Percentiles rank a stretch among this genome's conserved stretches.
Conservation (phyloP, 2,888 invertebrate genomes). For the Volucella bombylans region DNA sequence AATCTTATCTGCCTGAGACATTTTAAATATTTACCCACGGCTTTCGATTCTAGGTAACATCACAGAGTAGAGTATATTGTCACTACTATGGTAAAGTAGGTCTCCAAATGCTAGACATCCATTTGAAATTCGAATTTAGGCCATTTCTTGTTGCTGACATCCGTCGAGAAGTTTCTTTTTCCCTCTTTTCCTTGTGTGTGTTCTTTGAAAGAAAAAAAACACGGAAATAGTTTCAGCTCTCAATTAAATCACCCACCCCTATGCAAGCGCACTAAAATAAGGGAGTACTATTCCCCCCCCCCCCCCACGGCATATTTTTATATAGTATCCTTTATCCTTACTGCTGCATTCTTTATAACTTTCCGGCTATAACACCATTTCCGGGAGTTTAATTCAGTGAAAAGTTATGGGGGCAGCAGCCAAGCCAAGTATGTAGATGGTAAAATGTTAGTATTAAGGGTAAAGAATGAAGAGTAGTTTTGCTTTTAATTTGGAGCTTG, state of each 20-base stretch:
- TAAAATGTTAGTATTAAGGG: too few relatives aligned
- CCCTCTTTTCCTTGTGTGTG: background rate
- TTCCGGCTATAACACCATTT: slow-evolving; percentile 61
- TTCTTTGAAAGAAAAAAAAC: slow-evolving; percentile 8
- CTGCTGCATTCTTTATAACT: slow-evolving; percentile 53
- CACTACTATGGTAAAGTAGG: slow-evolving; percentile 31
- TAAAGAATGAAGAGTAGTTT: background rate
- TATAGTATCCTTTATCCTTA: slow-evolving; percentile 45
- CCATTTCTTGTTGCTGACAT: slow-evolving; percentile 46
- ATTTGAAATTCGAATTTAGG: slow-evolving; percentile 38
- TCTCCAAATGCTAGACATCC: slow-evolving; percentile 14
- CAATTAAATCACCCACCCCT: slow-evolving; percentile 46
- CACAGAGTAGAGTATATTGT: slow-evolving; percentile 12
- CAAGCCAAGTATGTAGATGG: background rate
- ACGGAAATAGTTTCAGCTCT: slow-evolving; percentile 52
- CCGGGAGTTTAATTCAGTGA: slow-evolving; percentile 48
- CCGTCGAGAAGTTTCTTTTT: slow-evolving; percentile 4
- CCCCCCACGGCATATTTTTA: slow-evolving; percentile 30
- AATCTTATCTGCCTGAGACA: slow-evolving; percentile 65
- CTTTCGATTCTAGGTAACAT: slow-evolving; percentile 52
- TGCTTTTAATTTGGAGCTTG: slow-evolving; percentile 48
- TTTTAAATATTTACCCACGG: slow-evolving; percentile 62
- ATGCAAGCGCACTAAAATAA: background rate
- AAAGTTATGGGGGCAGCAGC: background rate
- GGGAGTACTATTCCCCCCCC: background rate